Conservation (phyloP, 2,113 vertebrate species). For the Donacobius atricapilla region DNA sequence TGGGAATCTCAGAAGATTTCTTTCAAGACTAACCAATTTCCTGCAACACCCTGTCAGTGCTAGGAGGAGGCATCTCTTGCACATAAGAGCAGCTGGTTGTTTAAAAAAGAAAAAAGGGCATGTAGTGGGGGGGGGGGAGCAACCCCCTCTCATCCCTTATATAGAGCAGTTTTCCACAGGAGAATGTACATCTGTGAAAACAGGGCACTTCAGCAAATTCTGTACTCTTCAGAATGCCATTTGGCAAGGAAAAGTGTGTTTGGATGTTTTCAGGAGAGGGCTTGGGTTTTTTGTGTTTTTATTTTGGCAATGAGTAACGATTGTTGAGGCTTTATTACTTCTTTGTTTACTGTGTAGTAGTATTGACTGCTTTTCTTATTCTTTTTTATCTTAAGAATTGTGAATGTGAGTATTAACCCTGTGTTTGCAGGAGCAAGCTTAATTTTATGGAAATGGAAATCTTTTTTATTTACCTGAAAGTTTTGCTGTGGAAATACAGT, state of each 20-base stretch:
- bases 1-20: background rate
- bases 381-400: background rate
- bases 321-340: background rate
- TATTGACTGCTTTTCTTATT: background rate
- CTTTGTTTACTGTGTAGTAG: background rate
- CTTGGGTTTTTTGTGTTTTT: background rate
- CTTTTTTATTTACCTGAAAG: background rate
- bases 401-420: background rate
- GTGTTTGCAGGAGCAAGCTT: background rate
- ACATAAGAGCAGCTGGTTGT: background rate
- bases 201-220: background rate
- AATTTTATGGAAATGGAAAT: background rate
- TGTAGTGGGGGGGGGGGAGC: background rate
- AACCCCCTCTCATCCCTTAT: background rate
- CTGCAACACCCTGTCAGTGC: background rate
- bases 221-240: background rate
- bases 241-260: background rate
- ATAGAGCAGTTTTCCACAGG: background rate
- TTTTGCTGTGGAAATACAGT: background rate
- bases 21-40: constrained; percentile 6
- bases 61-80: background rate
- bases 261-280: background rate
- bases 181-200: background rate
- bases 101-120: background rate
- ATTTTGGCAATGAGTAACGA: background rate